Percentiles rank a stretch among this genome's conserved stretches.
phyloP scores from a whole-genome alignment of 2,797 vertebrate genomes.

The Antennarius maculatus region DNA sequence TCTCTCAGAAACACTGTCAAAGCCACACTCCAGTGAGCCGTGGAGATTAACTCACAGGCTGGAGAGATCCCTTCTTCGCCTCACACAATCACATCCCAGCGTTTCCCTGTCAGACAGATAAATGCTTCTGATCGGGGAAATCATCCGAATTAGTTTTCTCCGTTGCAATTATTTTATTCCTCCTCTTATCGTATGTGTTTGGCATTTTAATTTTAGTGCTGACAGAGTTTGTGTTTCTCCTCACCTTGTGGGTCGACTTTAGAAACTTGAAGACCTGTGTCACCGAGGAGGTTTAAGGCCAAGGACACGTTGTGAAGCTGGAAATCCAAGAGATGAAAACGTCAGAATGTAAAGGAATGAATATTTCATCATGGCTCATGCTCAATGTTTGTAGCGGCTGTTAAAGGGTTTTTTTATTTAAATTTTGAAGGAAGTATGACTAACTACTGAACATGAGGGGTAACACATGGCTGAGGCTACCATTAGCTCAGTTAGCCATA shows the following conservation, averaged over 20 bases:
- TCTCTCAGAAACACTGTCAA: conserved; percentile 42
- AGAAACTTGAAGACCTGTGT: conserved; percentile 76
- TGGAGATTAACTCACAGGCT: conserved; percentile 45
- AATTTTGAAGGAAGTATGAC: no score
- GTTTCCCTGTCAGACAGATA: conserved; percentile 43
- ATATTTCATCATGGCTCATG: no score
- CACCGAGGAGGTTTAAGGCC: conserved; percentile 87
- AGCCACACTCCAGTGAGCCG: conserved; percentile 20
- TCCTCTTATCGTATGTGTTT: conserved; percentile 8
- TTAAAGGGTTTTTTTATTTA: no score
- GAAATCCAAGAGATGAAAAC: conserved; percentile 22
- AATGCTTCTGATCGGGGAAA: conserved; percentile 39
- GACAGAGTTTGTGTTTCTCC: conserved; percentile 28
- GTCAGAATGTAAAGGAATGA: no score
- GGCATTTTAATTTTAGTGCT: conserved; percentile 20
- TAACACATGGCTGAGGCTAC: no score
- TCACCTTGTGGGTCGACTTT: conserved; percentile 87
- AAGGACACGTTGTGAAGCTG: conserved; percentile 91
- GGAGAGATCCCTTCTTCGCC: conserved; percentile 14
- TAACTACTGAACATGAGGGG: no score
- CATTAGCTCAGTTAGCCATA: no score
- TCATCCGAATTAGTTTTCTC: conserved; percentile 15
- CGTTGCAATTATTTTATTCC: conserved; percentile 26
- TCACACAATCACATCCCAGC: conserved; percentile 41
- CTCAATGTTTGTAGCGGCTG: no score